A percentile compares a stretch with the other conserved stretches of the same genome.
Conservation (phyloP, 2,797 vertebrate species). For the Acrossocheilus wenchowensis region DNA sequence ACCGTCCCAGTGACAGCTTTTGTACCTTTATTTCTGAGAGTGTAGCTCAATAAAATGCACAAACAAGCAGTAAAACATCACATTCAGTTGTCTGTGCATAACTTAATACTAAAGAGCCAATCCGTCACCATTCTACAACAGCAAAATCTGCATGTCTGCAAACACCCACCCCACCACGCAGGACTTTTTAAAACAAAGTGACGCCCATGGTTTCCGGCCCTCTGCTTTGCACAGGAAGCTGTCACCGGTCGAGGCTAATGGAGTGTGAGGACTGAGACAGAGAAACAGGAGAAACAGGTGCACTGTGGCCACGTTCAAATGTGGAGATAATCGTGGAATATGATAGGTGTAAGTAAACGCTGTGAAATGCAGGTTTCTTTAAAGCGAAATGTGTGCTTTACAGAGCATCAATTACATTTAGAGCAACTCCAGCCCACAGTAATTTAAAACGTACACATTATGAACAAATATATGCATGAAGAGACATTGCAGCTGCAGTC, state of each 20-base stretch:
- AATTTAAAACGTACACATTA: neutral
- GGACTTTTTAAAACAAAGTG: neutral
- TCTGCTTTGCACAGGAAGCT: conserved; percentile 35
- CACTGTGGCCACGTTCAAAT: neutral
- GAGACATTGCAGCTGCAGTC: neutral
- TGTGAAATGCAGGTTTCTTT: neutral
- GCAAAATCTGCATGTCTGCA: neutral
- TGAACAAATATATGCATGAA: neutral
- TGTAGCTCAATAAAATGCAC: neutral
- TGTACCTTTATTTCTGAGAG: too few relatives aligned
- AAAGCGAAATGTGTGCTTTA: conserved; percentile 12
- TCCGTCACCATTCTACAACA: neutral
- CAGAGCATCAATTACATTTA: conserved; percentile 15
- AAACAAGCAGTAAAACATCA: neutral
- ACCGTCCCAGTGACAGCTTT: too few relatives aligned
- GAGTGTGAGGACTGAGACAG: conserved; percentile 17
- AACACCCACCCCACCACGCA: neutral
- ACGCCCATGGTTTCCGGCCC: neutral
- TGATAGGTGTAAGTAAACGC: neutral
- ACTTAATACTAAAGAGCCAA: neutral
- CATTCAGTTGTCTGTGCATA: neutral
- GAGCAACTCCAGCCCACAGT: neutral
- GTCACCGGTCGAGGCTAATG: conserved; percentile 41
- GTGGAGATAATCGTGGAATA: conserved; percentile 19
- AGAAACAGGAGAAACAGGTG: conserved; percentile 13